Evolutionary conservation across 2,113 vertebrate species (phyloP), one percentile per base, ranked within the genome.

Genomic region (Apeltes quadracus): DNA sequence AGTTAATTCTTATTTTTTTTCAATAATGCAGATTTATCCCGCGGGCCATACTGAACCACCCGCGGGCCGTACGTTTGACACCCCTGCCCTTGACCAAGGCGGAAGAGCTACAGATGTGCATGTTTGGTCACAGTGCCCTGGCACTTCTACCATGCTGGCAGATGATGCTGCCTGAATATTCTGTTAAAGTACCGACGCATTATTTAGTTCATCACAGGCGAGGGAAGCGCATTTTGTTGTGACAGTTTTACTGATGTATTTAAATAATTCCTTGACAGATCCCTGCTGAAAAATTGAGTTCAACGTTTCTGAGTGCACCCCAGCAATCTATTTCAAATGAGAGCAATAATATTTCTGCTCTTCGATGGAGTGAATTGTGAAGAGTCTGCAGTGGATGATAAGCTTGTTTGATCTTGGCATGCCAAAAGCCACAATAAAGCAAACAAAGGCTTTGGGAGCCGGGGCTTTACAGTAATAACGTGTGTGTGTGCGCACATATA

Each of bases 351-450:
- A 55, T 46, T 27, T 61, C 51, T 67, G 32, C 46, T 58, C 72
- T 57, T 66, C 84, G 56, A 85, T 67, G 83, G 75, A 62, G 50
- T 72, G 80, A 84, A 51, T 89, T 82, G 84, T 38, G 65, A 71
- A 63, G 61, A 76, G 71, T 72, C 70, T 79, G 61, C 80, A 71
- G 73, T 61, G 14, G 62, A 72, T 81, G 87, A 89, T 90, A 78
- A 85, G 82, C 72, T 48, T 43, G 63, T 90, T 85, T 88, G 84
- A 87, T 88, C 81, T 79, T 1, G 51, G 36, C 64, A 61, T 77
- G 81, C 78, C 22, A 32, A 53, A 81, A 88, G 62, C 88, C 85
- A 88, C 85, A 86, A 83, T 50, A 84, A 86, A 86, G 77, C 72
- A 85, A 78, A 81, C 81, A 61, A 78, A 90, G 56, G 75, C 69